Conservation (phyloP, 2,888 invertebrate genomes). For the Orthosia gracilis region DNA sequence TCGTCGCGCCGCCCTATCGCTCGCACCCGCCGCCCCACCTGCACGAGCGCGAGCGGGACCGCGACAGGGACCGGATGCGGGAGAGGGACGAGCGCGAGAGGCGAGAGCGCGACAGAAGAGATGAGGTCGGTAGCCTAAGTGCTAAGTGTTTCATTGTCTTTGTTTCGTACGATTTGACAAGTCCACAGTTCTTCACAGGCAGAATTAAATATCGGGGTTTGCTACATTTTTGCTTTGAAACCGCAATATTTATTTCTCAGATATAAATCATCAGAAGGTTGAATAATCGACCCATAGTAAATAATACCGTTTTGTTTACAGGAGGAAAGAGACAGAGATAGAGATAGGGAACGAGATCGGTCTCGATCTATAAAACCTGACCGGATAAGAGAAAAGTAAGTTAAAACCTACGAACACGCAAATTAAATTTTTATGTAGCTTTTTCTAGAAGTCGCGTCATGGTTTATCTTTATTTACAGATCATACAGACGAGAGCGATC, state of each 20-base stretch:
- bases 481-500: slow-evolving; percentile 93
- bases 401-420: slow-evolving; percentile 27
- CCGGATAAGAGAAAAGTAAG: slow-evolving; percentile 91
- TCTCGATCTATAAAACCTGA: slow-evolving; percentile 92
- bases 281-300: background rate
- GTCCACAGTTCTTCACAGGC: background rate
- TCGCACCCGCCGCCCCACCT: slow-evolving; percentile 76
- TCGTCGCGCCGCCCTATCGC: slow-evolving; percentile 78
- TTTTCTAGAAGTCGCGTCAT: slow-evolving; percentile 30
- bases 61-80: slow-evolving; percentile 74
- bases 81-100: slow-evolving; percentile 81
- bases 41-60: slow-evolving; percentile 81
- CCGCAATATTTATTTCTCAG: background rate
- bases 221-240: background rate
- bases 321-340: slow-evolving; percentile 85
- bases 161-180: background rate
- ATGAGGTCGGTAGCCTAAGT: slow-evolving; percentile 71
- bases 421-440: background rate
- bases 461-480: slow-evolving; percentile 73
- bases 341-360: slow-evolving; percentile 90
- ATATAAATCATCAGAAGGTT: background rate
- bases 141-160: background rate
- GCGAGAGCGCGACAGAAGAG: slow-evolving; percentile 81
- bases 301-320: slow-evolving; percentile 60
- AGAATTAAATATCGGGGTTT: background rate